phyloP scores from a whole-genome alignment of 2,797 vertebrate genomes.

The Garrulus glandarius region DNA sequence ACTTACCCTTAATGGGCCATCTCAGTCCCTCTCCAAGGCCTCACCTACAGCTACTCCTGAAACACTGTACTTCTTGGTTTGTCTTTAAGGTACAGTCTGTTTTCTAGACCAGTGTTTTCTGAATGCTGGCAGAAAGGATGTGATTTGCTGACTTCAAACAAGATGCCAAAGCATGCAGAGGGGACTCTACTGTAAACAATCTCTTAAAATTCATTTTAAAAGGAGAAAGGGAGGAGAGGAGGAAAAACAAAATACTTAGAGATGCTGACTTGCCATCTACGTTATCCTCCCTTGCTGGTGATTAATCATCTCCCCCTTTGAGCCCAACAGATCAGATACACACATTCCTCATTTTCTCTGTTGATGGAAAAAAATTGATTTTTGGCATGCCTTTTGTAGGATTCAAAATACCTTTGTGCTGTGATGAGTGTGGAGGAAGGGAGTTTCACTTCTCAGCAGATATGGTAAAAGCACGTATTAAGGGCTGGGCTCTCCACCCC shows the following conservation, averaged over 20 bases:
- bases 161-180: constrained; percentile 1
- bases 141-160: constrained; percentile 20
- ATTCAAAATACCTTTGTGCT: constrained; percentile 40
- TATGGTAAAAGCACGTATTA: not conserved
- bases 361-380: constrained; percentile 19
- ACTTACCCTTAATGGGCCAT: not conserved
- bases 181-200: not conserved
- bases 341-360: constrained; percentile 43
- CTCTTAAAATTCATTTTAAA: constrained; percentile 31
- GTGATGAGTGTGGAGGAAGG: not conserved
- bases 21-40: not conserved
- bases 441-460: constrained; percentile 20
- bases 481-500: not conserved
- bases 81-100: not conserved
- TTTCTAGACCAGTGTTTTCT: not conserved
- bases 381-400: constrained; percentile 32
- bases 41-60: not conserved
- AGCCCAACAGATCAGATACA: not conserved
- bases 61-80: not conserved
- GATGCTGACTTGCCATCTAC: constrained; percentile 35
- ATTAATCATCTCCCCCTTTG: constrained; percentile 17
- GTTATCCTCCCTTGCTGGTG: constrained; percentile 19
- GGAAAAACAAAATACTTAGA: constrained; percentile 40
- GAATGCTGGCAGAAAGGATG: not conserved
- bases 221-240: not conserved